Conservation (phyloP, 30 jellyfish, hydroid and myxozoan species). For the Clytia hemisphaerica region DNA sequence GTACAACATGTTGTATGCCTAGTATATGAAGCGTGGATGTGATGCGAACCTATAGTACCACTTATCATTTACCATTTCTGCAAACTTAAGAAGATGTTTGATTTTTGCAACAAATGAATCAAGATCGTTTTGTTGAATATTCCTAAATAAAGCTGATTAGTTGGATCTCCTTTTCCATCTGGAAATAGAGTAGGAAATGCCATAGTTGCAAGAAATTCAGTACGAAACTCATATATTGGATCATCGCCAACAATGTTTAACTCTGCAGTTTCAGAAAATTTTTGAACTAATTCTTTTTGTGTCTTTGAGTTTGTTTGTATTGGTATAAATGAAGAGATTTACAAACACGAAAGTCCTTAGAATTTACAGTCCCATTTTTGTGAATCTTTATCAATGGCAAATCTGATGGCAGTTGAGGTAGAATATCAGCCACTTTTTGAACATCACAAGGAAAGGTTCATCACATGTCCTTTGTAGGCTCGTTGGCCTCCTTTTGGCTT, state of each 20-base stretch:
- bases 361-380: neutral
- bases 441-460: conserved; percentile 5
- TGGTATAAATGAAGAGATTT: neutral
- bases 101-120: conserved; percentile 24
- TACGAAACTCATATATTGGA: conserved; percentile 10
- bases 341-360: conserved; percentile 26
- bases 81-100: conserved; percentile 16
- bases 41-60: conserved; percentile 1
- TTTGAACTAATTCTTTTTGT: neutral
- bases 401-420: conserved; percentile 37
- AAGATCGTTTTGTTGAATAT: neutral
- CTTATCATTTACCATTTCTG: neutral
- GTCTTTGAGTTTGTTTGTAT: neutral
- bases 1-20: conserved; percentile 18
- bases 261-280: neutral
- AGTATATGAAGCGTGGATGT: conserved; percentile 19
- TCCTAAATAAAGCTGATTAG: neutral
- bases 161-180: conserved; percentile 31
- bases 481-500: too few species aligned
- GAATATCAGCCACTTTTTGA: conserved; percentile 15
- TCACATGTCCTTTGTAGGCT: conserved; percentile 40
- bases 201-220: conserved; percentile 26
- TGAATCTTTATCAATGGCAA: conserved; percentile 2
- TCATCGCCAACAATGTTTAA: conserved; percentile 21
- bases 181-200: conserved; percentile 38